Evolutionary conservation across 2,113 vertebrate genomes (phyloP), one percentile per base, ranked within the genome.

Genomic region (Poeciliopsis occidentalis): DNA sequence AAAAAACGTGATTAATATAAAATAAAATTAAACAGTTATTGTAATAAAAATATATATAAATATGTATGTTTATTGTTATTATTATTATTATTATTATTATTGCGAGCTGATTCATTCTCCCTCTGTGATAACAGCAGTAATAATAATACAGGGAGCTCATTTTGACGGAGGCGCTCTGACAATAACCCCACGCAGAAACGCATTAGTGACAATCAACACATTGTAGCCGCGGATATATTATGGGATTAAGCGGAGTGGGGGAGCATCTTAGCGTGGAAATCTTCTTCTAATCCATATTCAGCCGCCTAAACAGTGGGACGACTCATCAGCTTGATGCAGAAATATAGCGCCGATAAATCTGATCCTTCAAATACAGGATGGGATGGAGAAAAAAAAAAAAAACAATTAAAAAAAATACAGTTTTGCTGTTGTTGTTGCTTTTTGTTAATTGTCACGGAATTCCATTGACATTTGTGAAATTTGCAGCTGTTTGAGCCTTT

Each of bases 201-300:
- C 39, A 94, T 94, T 93, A 92, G 86, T 94, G 92, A 90, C 92
- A 93, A 89, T 93, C 92, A 92, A 79, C 85, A 91, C 90, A 93
- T 91, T 91, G 87, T 91, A 77, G 84, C 81, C 66, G 0, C 54
- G 84, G 79, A 89, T 81, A 90, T 84, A 90, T 92, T 85, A 89
- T 72, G 39, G 92, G 94, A 94, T 95, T 94, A 93, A 80, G 76
- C 78, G 74, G 84, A 86, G 87, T 71, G 64, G 82, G 82, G 51
- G 81, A 90, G 89, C 85, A 86, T 93, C 8, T 92, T 87, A 90
- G 86, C 79, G 87, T 90, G 92, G 60, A 94, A 93, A 92, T 90
- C 88, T 90, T 64, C 80, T 73, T 85, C 85, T 91, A 93, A 93
- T 94, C 91, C 93, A 92, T 64, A 89, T 88, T 90, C 87, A 91